Evolutionary conservation across 30 jellyfish, hydroid and myxozoan genomes (phyloP).

Genomic region (Clytia hemisphaerica): DNA sequence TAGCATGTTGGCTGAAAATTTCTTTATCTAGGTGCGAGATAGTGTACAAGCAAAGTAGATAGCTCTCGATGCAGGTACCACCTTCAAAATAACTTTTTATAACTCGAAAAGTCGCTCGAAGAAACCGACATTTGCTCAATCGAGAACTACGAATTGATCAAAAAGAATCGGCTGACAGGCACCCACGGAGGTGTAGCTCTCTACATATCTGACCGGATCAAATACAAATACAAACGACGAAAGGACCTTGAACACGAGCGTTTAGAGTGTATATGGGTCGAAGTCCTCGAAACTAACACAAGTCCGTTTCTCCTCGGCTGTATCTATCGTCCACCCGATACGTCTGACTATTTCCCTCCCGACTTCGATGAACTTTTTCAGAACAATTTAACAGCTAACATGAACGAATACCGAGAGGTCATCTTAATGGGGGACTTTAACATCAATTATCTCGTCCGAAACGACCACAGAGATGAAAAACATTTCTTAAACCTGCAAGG

Average conservation of each 20-base stretch:
- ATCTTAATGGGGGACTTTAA: slow-evolving; percentile 59
- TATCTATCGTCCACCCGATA: slow-evolving; percentile 51
- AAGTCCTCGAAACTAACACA: slow-evolving; percentile 34
- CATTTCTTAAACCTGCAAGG: slow-evolving; percentile 4
- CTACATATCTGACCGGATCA: slow-evolving; percentile 38
- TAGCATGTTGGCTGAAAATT: too few species aligned
- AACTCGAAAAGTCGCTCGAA: not conserved
- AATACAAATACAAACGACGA: slow-evolving; percentile 31
- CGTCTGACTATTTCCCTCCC: slow-evolving; percentile 26
- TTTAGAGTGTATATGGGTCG: slow-evolving; percentile 46
- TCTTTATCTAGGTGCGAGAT: too few species aligned
- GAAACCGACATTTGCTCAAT: not conserved
- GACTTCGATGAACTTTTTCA: slow-evolving; percentile 21
- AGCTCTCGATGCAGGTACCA: too few species aligned
- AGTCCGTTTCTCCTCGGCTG: slow-evolving; percentile 35
- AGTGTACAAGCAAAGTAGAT: too few species aligned
- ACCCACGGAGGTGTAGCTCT: slow-evolving; percentile 62
- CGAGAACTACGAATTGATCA: slow-evolving; percentile 40
- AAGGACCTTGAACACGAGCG: slow-evolving; percentile 48
- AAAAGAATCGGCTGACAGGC: slow-evolving; percentile 38
- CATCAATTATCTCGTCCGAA: slow-evolving; percentile 39
- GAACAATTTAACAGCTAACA: slow-evolving; percentile 14
- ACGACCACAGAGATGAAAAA: slow-evolving; percentile 29
- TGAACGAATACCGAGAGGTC: too few species aligned
- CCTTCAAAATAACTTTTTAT: too few species aligned